A percentile compares a stretch with the other conserved stretches of the same genome.
These are phyloP conservation scores for Drosophila meridionalis DNA, from an alignment of 2,888 invertebrate genomes.

Conservation along the genomic window DNA sequence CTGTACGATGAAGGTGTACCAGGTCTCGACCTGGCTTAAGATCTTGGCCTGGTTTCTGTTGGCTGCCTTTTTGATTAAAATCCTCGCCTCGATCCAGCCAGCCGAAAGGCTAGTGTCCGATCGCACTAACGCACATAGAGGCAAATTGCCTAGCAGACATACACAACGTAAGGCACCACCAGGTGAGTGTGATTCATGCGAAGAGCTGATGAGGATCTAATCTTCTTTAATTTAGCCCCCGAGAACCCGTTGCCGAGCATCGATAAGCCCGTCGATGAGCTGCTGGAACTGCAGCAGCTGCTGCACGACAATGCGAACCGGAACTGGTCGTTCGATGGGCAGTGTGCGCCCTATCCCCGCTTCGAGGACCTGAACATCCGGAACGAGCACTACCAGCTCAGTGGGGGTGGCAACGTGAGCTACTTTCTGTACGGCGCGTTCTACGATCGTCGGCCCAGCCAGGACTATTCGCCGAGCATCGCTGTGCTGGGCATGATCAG, in stretches of 20 bases:
- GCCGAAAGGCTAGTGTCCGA: neutral
- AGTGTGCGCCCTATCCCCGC: constrained; percentile 54
- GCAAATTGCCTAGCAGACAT: neutral
- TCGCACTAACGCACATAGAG: neutral
- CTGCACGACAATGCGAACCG: constrained; percentile 20
- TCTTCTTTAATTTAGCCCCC: neutral
- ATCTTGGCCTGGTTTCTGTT: constrained; percentile 25
- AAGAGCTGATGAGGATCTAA: neutral
- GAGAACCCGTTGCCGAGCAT: neutral
- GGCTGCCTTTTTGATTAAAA: neutral
- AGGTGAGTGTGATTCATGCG: neutral
- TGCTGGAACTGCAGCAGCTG: constrained; percentile 19
- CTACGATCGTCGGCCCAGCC: constrained; percentile 41
- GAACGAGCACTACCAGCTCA: constrained; percentile 33
- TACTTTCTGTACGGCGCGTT: constrained; percentile 54
- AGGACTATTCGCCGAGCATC: constrained; percentile 26
- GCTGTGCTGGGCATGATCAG: constrained; percentile 46
- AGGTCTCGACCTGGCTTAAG: constrained; percentile 14
- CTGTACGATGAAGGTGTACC: constrained; percentile 25
- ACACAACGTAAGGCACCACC: neutral
- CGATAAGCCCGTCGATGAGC: constrained; percentile 9
- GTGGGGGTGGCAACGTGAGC: constrained; percentile 24
- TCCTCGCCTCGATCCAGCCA: constrained; percentile 1
- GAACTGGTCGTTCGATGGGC: constrained; percentile 8
- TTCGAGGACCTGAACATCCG: constrained; percentile 27